Conservation (phyloP, 2,797 vertebrate species). For the Lemur catta region DNA sequence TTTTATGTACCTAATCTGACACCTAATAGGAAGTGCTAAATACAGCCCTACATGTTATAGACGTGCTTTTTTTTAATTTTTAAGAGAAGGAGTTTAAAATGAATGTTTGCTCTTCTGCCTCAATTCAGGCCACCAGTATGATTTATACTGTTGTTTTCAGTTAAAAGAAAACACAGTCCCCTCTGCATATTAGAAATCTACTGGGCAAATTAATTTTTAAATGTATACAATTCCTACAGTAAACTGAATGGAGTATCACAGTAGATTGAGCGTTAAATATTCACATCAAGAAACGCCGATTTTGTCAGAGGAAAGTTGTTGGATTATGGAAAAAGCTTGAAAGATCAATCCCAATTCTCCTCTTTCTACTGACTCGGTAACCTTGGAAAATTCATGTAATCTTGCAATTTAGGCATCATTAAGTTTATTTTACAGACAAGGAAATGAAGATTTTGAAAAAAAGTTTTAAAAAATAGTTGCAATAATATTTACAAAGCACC, state of each 20-base stretch:
- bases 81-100: background rate
- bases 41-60: background rate
- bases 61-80: background rate
- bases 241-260: background rate
- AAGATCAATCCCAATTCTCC: background rate
- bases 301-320: background rate
- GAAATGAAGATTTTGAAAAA: background rate
- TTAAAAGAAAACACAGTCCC: background rate
- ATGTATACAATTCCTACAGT: background rate
- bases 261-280: background rate
- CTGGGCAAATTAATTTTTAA: background rate
- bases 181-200: background rate
- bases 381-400: background rate
- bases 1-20: background rate
- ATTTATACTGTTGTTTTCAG: background rate
- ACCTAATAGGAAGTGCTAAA: background rate
- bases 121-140: background rate
- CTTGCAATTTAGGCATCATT: background rate
- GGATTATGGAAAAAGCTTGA: background rate
- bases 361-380: background rate
- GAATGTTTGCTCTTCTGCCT: background rate
- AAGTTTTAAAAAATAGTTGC: background rate
- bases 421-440: background rate
- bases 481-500: background rate
- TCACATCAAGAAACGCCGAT: background rate